phyloP scores from a whole-genome alignment of 2,113 vertebrate species.

The Oreotrochilus melanogaster region DNA sequence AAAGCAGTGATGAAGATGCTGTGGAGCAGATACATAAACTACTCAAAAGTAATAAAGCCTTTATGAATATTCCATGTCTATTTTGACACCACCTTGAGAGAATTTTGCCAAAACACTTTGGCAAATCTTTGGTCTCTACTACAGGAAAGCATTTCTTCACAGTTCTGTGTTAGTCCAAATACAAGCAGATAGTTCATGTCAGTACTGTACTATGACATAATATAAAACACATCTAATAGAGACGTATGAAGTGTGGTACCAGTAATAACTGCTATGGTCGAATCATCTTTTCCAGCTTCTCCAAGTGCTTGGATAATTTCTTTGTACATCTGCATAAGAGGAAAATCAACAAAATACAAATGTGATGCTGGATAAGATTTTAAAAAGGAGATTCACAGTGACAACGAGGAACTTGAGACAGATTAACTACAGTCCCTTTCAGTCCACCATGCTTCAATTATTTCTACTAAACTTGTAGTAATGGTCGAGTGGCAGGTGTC shows the following conservation, averaged over 20 bases:
- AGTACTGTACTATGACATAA: neutral
- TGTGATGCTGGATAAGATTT: neutral
- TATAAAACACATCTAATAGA: neutral
- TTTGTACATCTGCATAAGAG: slow-evolving; percentile 87
- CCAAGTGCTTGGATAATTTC: slow-evolving; percentile 88
- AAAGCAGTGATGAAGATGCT: neutral
- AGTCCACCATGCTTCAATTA: neutral
- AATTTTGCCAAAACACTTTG: neutral
- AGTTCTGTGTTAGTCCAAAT: neutral
- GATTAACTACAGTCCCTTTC: neutral
- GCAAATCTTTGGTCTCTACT: neutral
- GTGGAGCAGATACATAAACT: neutral
- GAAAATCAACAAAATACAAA: neutral
- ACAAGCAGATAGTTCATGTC: neutral
- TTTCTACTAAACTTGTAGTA: neutral
- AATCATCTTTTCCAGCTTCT: slow-evolving; percentile 86
- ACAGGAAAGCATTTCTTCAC: neutral
- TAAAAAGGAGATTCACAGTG: neutral
- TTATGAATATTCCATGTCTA: neutral
- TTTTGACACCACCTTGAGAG: neutral
- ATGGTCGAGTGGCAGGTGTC: neutral
- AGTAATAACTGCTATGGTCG: slow-evolving; percentile 88
- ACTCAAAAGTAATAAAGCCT: neutral
- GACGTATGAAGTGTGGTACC: slow-evolving; percentile 72
- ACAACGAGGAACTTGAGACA: neutral